Percentiles rank a stretch among this genome's conserved stretches.
phyloP scores from a whole-genome alignment of 2,797 vertebrate genomes.

The Leptatherina wallacei region DNA sequence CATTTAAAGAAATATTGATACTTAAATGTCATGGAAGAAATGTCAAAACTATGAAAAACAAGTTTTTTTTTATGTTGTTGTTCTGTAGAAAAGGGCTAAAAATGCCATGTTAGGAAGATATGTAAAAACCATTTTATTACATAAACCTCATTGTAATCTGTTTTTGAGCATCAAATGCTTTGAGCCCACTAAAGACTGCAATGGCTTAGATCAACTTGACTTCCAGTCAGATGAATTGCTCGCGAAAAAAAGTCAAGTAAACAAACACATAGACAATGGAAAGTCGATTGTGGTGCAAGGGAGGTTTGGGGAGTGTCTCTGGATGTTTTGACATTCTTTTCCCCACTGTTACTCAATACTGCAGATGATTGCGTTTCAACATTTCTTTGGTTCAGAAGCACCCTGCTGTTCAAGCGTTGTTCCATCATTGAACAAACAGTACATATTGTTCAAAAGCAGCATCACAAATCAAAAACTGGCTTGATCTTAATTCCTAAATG shows the following conservation, averaged over 20 bases:
- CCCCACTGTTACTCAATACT: conserved; percentile 15
- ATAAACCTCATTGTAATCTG: not conserved
- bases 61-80: not conserved
- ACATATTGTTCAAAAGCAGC: not conserved
- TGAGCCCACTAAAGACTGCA: conserved; percentile 9
- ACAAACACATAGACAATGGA: conserved; percentile 1
- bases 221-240: conserved; percentile 5
- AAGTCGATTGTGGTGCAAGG: conserved; percentile 19
- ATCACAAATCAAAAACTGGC: not conserved
- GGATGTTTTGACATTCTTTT: conserved; percentile 18
- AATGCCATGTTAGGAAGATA: not conserved
- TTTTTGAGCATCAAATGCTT: conserved; percentile 4
- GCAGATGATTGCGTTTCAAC: not conserved
- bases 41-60: not conserved
- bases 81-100: not conserved
- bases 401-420: conserved; percentile 12
- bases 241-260: conserved; percentile 9
- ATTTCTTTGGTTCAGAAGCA: conserved; percentile 7
- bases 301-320: conserved; percentile 13
- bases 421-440: not conserved
- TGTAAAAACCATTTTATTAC: not conserved
- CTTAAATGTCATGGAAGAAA: not conserved
- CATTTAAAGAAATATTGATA: not conserved
- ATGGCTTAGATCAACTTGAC: conserved; percentile 11
- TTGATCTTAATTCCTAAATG: conserved; percentile 13